Base-by-base conservation (phyloP, 2,113 vertebrate species). In the Hypomesus transpacificus region DNA sequence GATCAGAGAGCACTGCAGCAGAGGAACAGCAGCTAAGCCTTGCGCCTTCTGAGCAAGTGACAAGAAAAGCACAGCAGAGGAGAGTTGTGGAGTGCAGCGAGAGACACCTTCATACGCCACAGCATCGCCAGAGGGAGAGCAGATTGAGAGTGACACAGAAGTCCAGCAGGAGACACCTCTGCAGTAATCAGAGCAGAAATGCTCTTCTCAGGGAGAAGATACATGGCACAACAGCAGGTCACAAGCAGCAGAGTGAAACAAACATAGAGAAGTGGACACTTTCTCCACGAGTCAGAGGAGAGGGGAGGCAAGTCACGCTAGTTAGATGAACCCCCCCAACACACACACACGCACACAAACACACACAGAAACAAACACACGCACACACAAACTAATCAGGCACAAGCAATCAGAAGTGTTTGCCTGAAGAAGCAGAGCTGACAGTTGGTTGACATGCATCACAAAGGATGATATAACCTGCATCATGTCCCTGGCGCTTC, bases 61-160 rank as follows among this genome's bases (percentile, higher is more conserved):
- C 76, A 77, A 85, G 76, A 87, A 88, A 88, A 88, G 80, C 79
- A 85, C 83, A 87, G 78, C 85, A 74, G 70, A 90, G 91, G 90
- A 86, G 50, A 70, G 53, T 57, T 73, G 62, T 71, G 75, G 78
- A 84, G 82, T 83, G 84, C 71, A 84, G 57, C 59, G 77, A 76
- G 6, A 18, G 86, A 87, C 89, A 74, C 91, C 88, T 89, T 89
- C 87, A 88, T 65, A 26, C 86, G 85, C 89, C 87, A 89, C 73
- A 78, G 87, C 72, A 87, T 81, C 58, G 88, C 91, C 67, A 70
- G 77, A 60, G 90, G 85, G 87, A 83, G 86, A 88, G 84, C 85
- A 87, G 75, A 87, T 85, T 78, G 73, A 20, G 82, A 87, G 75
- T 88, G 84, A 93, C 83, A 85, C 52, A 83, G 26, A 62, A 14